phyloP scores from a whole-genome alignment of 2,888 invertebrate species.

The Sycophila texana region DNA sequence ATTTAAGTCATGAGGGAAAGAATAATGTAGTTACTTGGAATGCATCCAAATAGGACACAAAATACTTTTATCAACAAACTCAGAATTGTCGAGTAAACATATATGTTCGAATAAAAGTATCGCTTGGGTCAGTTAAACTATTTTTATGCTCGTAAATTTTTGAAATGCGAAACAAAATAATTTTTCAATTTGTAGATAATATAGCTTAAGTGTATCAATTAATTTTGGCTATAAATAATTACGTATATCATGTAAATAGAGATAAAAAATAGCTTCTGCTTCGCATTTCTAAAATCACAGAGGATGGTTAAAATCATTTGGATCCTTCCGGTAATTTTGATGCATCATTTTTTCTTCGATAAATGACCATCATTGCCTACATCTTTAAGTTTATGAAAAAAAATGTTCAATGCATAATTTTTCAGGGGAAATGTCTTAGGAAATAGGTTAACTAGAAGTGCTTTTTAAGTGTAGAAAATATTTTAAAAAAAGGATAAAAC shows the following conservation, averaged over 20 bases:
- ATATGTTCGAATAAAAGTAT: neutral
- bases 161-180: slow-evolving; percentile 51
- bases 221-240: slow-evolving; percentile 17
- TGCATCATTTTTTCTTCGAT: slow-evolving; percentile 13
- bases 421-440: slow-evolving; percentile 19
- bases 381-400: slow-evolving; percentile 4
- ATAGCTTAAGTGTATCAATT: slow-evolving; percentile 22
- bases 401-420: neutral
- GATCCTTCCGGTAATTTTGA: slow-evolving; percentile 2
- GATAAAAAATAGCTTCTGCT: slow-evolving; percentile 38
- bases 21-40: neutral
- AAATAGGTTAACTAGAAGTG: slow-evolving; percentile 18
- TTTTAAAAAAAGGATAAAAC: slow-evolving; percentile 32
- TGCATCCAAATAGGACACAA: slow-evolving; percentile 4
- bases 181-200: slow-evolving; percentile 22
- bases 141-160: slow-evolving; percentile 31
- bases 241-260: slow-evolving; percentile 15
- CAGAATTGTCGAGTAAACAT: neutral
- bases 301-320: slow-evolving; percentile 11
- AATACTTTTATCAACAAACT: slow-evolving; percentile 9
- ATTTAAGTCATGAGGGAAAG: slow-evolving; percentile 14
- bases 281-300: slow-evolving; percentile 46
- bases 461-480: slow-evolving; percentile 12
- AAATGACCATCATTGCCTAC: neutral
- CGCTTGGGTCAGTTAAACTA: slow-evolving; percentile 3